Base-by-base conservation (phyloP, 1,140 invertebrate genomes). In the Temnothorax curvispinosus region DNA sequence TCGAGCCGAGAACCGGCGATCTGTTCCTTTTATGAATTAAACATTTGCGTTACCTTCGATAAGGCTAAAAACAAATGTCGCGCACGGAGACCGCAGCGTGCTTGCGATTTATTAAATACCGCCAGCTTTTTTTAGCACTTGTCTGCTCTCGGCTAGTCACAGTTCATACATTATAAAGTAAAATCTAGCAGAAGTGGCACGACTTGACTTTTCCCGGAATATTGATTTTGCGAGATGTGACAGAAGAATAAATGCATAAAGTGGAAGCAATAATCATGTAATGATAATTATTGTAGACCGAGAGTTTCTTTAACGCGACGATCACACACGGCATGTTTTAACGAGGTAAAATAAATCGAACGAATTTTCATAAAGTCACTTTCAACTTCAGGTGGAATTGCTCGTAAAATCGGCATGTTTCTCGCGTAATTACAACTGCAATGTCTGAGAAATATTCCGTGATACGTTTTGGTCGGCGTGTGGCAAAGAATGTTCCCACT, bases 21-120 rank as follows among this genome's bases (percentile, higher is more conserved):
- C 60, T 38, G 6, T 60, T 15, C 44, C 13, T 52, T 67, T 67
- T 38, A 78, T 52, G 32, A 80, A 80, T 54, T 54, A 81, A 81
- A 67, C 35, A 78, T 50, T 38, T 8, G 47, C 64, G 21, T 56
- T 54, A 41, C 35, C 47, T 56, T 71, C 32, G 52, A 32, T 35
- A 52, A 27, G 15, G 35, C 21, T 81, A 81, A 81, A 80, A 54
- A 56, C 62, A 71, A 41, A 54, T 71, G 38, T 71, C 15, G 35
- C 32, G 35, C 47, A 32, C 27, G 27, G 27, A 50, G 9, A 35
- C 9, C 13, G 47, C 7, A 64, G 77, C 15, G 9, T 50, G 44
- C 44, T 65, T 35, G 50, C 44, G 47, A 81, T 81, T 81, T 56
- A 71, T 81, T 69, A 38, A 80, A 69, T 67, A 69, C n/a, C 5